Evolutionary conservation across 2,113 vertebrate species (phyloP), one percentile per base, ranked within the genome.

Genomic region (Cichladusa arquata): DNA sequence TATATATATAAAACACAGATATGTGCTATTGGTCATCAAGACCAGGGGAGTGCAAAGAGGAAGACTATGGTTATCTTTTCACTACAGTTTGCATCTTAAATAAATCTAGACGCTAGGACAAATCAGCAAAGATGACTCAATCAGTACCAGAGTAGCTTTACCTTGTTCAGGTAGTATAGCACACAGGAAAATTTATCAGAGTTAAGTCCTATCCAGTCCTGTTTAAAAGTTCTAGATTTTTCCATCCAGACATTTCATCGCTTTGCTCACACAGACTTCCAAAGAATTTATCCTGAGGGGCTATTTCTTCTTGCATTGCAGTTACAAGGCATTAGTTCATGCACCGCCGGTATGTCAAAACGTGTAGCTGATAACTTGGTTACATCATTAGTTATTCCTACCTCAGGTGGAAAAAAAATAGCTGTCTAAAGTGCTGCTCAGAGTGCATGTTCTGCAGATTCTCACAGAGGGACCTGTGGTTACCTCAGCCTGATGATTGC

Each of bases 381-480:
- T 98, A 97, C 97, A 98, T 98, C 98, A 98, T 98, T 98, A 98
- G 98, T 98, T 98, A 98, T 98, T 98, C 96, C 95, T 94, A 97
- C 97, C 97, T 97, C 91, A 94, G 96, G 95, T 96, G 93, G 84
- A 95, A 95, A 97, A 97, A 97, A 95, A 96, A 97, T 96, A 98
- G 97, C 98, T 98, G 98, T 97, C 93, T 91, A 61, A 60, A 97
- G 79, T 82, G 61, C 97, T 91, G 84, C 81, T 96, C 81, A 73
- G 71, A 72, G 81, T 91, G 91, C 62, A 42, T 94, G 96, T 93
- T 97, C 96, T 98, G 96, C 93, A 96, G 40, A 96, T 93, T 96
- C 95, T 98, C 97, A 97, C 96, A 25, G 7, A 92, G 94, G 98
- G 97, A 97, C 97, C 98, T 98, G 97, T 94, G 97, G 98, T 98